Conservation (phyloP, 2,797 vertebrate species). For the Poeciliopsis infans region DNA sequence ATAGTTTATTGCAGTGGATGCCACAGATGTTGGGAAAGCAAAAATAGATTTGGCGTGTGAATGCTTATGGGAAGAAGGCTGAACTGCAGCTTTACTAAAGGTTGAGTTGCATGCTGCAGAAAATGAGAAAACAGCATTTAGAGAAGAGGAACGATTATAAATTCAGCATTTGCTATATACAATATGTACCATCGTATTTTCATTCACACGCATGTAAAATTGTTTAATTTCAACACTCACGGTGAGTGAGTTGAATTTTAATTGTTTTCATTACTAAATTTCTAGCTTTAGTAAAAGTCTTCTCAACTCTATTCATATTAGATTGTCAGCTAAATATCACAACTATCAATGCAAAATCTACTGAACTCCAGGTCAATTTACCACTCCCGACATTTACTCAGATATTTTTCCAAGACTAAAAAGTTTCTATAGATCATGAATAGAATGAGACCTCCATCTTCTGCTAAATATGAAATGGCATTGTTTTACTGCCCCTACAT, state of each 20-base stretch:
- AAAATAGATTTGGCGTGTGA: slow-evolving; percentile 59
- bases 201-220: background rate
- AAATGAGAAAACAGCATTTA: background rate
- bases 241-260: background rate
- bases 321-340: background rate
- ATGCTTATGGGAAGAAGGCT: slow-evolving; percentile 14
- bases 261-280: background rate
- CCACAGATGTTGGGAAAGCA: slow-evolving; percentile 64
- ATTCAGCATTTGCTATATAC: background rate
- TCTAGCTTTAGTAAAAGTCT: background rate
- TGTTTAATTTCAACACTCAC: background rate
- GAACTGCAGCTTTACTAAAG: slow-evolving; percentile 22
- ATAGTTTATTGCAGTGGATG: slow-evolving; percentile 66
- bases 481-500: background rate
- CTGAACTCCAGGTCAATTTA: background rate
- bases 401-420: background rate
- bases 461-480: background rate
- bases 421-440: background rate
- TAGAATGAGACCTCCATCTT: background rate
- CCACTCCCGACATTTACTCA: background rate
- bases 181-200: background rate
- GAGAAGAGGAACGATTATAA: background rate
- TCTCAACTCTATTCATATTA: background rate
- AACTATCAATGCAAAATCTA: background rate
- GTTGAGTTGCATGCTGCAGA: slow-evolving; percentile 6